A percentile compares a stretch with the other conserved stretches of the same genome.
phyloP scores from a whole-genome alignment of 2,888 invertebrate species.

The Sesamia inferens region DNA sequence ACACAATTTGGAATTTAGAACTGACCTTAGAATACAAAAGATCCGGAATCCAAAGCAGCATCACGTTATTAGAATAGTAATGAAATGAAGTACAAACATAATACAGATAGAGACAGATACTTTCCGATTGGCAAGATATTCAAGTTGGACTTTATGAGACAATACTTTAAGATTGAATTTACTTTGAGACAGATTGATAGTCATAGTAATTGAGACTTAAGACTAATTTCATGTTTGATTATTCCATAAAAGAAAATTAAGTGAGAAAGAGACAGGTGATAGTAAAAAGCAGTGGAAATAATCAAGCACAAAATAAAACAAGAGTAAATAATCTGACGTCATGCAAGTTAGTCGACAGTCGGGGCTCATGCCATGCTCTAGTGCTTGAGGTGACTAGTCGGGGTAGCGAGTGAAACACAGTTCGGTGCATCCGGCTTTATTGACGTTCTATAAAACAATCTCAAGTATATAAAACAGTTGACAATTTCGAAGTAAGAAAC shows the following conservation, averaged over 20 bases:
- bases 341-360: conserved; percentile 83
- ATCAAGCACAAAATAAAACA: conserved; percentile 72
- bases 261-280: conserved; percentile 35
- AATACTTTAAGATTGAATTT: conserved; percentile 45
- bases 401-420: conserved; percentile 89
- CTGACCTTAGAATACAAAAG: conserved; percentile 88
- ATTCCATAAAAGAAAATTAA: conserved; percentile 64
- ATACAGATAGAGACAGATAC: conserved; percentile 61
- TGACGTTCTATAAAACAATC: conserved; percentile 79
- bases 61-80: conserved; percentile 86
- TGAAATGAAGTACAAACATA: conserved; percentile 78
- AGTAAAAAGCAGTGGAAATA: conserved; percentile 66
- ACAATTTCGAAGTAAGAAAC: conserved; percentile 81
- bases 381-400: conserved; percentile 82
- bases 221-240: conserved; percentile 72
- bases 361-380: conserved; percentile 86
- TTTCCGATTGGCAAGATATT: conserved; percentile 50
- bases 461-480: conserved; percentile 75
- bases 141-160: conserved; percentile 42
- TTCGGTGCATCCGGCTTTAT: conserved; percentile 89
- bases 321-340: conserved; percentile 68
- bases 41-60: conserved; percentile 89
- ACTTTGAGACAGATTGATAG: conserved; percentile 53
- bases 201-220: conserved; percentile 61
- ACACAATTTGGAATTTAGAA: conserved; percentile 76